Conservation (phyloP, 2,797 vertebrate genomes). For the Siniperca undulata region DNA sequence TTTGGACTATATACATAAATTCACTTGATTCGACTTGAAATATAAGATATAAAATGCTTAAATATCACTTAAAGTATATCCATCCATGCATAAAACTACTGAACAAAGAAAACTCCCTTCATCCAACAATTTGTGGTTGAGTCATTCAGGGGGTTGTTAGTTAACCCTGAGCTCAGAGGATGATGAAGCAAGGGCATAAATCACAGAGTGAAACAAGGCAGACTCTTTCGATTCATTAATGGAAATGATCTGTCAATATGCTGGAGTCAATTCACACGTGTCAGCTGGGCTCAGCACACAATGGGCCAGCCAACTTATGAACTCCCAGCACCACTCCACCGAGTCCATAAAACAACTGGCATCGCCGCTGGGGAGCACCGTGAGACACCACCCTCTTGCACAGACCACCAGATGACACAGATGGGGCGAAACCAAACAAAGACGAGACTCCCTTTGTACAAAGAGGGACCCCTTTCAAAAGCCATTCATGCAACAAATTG, state of each 20-base stretch:
- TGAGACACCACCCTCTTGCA: conserved; percentile 90
- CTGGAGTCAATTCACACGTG: conserved; percentile 93
- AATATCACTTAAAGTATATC: conserved; percentile 5
- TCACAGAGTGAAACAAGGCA: conserved; percentile 90
- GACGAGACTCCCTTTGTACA: conserved; percentile 92
- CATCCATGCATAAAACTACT: conserved; percentile 20
- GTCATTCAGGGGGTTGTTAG: conserved; percentile 57
- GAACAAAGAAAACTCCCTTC: conserved; percentile 51
- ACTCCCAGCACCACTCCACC: conserved; percentile 92
- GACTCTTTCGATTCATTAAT: conserved; percentile 94
- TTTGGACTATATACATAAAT: neutral
- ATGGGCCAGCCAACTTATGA: conserved; percentile 94
- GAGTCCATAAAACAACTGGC: conserved; percentile 99
- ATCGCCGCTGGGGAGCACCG: conserved; percentile 89
- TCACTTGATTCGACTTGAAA: neutral
- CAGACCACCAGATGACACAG: conserved; percentile 98
- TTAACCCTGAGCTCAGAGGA: conserved; percentile 71
- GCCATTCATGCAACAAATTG: conserved; percentile 94
- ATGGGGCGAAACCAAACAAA: conserved; percentile 94
- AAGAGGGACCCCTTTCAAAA: conserved; percentile 90
- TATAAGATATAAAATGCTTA: conserved; percentile 7
- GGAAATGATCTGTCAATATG: conserved; percentile 98
- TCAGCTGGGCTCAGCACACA: conserved; percentile 94
- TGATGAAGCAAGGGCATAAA: conserved; percentile 85
- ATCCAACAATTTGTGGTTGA: conserved; percentile 44